A percentile compares a stretch with the other conserved stretches of the same genome.
Evolutionary conservation across 2,797 vertebrate species (phyloP).

Genomic region (Crypturellus tataupa): DNA sequence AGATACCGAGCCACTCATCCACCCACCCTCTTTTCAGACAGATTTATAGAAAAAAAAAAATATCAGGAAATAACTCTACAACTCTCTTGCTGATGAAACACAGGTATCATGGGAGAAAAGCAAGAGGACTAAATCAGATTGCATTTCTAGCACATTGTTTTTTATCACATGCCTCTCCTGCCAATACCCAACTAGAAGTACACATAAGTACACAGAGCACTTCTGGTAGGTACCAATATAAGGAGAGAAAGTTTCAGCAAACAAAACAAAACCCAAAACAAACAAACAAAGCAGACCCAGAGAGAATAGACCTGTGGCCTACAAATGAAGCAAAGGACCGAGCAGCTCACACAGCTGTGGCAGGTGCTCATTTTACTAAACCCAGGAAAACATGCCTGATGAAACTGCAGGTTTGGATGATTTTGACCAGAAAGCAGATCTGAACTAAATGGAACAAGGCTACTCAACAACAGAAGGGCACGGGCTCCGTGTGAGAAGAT

Average conservation of each 20-base stretch:
- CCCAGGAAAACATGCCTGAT: accelerated
- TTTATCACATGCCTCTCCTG: neutral
- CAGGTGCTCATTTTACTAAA: accelerated
- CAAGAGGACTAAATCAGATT: neutral
- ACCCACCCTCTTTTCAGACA: neutral
- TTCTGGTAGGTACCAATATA: neutral
- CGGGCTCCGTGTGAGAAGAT: accelerated
- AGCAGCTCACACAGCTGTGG: too few species aligned
- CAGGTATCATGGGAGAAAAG: neutral
- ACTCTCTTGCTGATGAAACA: neutral
- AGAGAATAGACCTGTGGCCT: neutral
- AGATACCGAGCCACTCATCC: neutral
- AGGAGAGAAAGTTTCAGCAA: neutral
- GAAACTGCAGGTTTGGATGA: neutral
- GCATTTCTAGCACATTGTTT: neutral
- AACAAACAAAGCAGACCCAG: neutral
- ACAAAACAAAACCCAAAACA: too few species aligned
- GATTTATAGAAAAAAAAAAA: neutral
- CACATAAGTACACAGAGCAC: accelerated
- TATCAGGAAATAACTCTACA: neutral
- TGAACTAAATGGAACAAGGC: accelerated
- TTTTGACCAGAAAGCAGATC: neutral
- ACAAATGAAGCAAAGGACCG: accelerated
- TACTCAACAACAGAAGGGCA: neutral
- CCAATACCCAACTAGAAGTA: neutral